Percentiles rank a stretch among this genome's conserved stretches.
These are phyloP conservation scores for Drosophila cyrtoloma DNA, from an alignment of 2,888 invertebrate genomes.

Conservation along the genomic window DNA sequence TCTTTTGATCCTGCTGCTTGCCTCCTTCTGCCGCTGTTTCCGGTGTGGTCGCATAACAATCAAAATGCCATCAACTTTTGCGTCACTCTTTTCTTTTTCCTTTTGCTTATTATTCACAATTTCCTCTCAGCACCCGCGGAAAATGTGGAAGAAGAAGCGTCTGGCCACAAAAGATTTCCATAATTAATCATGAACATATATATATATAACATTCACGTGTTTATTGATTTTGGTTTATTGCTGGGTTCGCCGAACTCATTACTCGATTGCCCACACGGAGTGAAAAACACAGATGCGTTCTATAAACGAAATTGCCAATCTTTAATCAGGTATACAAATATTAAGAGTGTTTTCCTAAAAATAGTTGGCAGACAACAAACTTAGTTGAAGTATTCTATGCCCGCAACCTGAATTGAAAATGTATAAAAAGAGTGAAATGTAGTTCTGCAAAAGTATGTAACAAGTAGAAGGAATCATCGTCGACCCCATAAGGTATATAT, in stretches of 20 bases:
- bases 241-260: slow-evolving; percentile 63
- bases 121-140: background rate
- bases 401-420: background rate
- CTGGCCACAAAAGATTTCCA: slow-evolving; percentile 34
- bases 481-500: background rate
- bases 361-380: background rate
- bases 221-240: slow-evolving; percentile 59
- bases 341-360: no score
- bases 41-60: slow-evolving; percentile 42
- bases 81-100: background rate
- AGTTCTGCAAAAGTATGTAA: background rate
- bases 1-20: background rate
- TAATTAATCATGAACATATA: slow-evolving; percentile 63
- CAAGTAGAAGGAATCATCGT: background rate
- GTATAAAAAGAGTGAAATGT: background rate
- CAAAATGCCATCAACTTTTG: slow-evolving; percentile 68
- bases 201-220: slow-evolving; percentile 31
- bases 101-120: background rate
- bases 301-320: background rate
- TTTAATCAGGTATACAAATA: background rate
- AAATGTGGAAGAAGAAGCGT: background rate
- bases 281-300: background rate
- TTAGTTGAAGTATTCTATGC: background rate
- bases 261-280: slow-evolving; percentile 1
- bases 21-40: background rate